phyloP scores from a whole-genome alignment of 2,888 invertebrate species.

The Calameuta pallipes region DNA sequence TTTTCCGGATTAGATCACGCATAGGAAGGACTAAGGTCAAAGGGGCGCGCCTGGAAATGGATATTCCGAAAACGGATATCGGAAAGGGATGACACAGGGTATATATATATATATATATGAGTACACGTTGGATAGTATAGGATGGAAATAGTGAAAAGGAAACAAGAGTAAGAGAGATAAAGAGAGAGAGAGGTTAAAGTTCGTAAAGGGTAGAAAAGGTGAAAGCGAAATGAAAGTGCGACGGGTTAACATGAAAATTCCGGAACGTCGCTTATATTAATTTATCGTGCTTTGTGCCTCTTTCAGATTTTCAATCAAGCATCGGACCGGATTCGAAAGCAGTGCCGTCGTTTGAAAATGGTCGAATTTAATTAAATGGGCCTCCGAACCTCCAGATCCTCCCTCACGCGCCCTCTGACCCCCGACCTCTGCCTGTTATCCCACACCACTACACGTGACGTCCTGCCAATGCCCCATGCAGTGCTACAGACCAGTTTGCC shows the following conservation, averaged over 20 bases:
- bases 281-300: slow-evolving; percentile 36
- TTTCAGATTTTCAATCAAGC: slow-evolving; percentile 38
- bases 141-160: neutral
- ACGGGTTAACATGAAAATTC: slow-evolving; percentile 21
- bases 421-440: slow-evolving; percentile 1
- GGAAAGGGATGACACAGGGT: neutral
- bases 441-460: slow-evolving; percentile 5
- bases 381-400: slow-evolving; percentile 26
- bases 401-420: slow-evolving; percentile 11
- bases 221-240: slow-evolving; percentile 17
- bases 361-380: slow-evolving; percentile 64
- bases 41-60: slow-evolving; percentile 14
- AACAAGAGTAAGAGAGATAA: neutral
- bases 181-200: slow-evolving; percentile 11
- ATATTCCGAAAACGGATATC: neutral
- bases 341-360: slow-evolving; percentile 44
- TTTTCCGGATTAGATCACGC: neutral
- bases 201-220: neutral
- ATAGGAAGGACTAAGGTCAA: slow-evolving; percentile 7
- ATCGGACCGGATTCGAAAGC: slow-evolving; percentile 17
- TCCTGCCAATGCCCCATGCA: slow-evolving; percentile 16
- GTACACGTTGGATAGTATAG: neutral
- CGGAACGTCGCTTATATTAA: slow-evolving; percentile 39
- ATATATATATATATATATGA: neutral
- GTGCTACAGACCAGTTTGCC: slow-evolving; percentile 45